phyloP scores from a whole-genome alignment of 2,888 invertebrate species.

The Eupithecia pulchellata region DNA sequence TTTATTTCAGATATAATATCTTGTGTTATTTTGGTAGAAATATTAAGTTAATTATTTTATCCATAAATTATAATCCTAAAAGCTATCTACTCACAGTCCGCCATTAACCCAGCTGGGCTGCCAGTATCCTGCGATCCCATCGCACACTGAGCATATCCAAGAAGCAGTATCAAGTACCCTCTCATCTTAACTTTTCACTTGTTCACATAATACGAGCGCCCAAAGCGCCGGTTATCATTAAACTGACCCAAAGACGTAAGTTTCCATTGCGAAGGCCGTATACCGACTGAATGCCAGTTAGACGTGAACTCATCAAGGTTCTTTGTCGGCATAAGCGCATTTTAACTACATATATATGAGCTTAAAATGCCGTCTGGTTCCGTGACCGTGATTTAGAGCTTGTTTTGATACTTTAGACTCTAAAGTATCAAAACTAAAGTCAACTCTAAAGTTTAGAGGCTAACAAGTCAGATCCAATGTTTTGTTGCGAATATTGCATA shows the following conservation, averaged over 20 bases:
- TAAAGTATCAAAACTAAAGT: too few species aligned
- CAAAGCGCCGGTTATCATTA: slow-evolving; percentile 51
- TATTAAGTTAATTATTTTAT: background rate
- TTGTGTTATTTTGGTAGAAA: too few species aligned
- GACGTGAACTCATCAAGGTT: slow-evolving; percentile 43
- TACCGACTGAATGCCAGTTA: slow-evolving; percentile 37
- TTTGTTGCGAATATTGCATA: background rate
- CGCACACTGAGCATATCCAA: slow-evolving; percentile 44
- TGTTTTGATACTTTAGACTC: slow-evolving; percentile 7
- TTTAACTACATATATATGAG: background rate
- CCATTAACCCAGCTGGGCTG: slow-evolving; percentile 68
- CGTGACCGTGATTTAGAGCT: slow-evolving; percentile 11
- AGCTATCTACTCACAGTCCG: slow-evolving; percentile 64
- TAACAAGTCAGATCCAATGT: background rate
- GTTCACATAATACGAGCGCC: slow-evolving; percentile 49
- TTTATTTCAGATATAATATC: too few species aligned
- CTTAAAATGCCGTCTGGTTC: slow-evolving; percentile 4
- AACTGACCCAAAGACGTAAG: slow-evolving; percentile 53
- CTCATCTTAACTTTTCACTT: slow-evolving; percentile 35
- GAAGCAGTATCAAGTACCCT: slow-evolving; percentile 33
- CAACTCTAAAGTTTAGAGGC: background rate
- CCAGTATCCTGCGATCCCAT: slow-evolving; percentile 58
- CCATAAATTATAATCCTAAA: background rate
- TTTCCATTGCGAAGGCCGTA: slow-evolving; percentile 59
- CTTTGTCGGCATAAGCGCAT: slow-evolving; percentile 18